These are phyloP conservation scores for Calvadosia cruxmelitensis DNA, from an alignment of 30 jellyfish, hydroid and myxozoan genomes.

Conservation along the genomic window DNA sequence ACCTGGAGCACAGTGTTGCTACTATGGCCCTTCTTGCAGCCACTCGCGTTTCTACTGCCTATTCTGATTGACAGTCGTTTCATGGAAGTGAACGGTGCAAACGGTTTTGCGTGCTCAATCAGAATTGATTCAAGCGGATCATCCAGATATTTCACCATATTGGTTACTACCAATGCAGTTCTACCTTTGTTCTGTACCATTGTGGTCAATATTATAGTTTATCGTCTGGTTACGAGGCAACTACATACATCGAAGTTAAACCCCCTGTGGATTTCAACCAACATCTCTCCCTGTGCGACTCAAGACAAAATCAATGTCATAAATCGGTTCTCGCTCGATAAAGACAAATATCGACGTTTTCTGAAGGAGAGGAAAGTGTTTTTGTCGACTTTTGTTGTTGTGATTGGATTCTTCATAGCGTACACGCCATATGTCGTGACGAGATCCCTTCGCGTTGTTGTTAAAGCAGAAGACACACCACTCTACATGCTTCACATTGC, in stretches of 20 bases:
- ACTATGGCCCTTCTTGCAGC: background rate
- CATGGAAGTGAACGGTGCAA: background rate
- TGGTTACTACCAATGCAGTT: background rate
- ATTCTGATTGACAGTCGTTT: background rate
- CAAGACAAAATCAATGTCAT: background rate
- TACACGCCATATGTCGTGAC: background rate
- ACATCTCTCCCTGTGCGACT: background rate
- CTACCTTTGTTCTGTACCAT: background rate
- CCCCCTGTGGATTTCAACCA: no score
- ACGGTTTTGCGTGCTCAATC: background rate
- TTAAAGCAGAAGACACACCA: background rate
- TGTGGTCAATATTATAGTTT: background rate
- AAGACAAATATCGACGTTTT: background rate
- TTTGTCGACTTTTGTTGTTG: background rate
- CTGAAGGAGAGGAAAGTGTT: background rate
- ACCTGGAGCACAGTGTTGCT: background rate
- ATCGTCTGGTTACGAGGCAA: background rate
- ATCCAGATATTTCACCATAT: background rate
- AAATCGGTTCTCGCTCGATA: background rate
- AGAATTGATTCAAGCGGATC: background rate
- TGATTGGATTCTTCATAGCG: background rate
- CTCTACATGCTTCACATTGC: background rate
- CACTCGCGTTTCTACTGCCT: background rate
- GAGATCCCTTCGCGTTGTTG: background rate
- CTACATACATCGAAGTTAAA: background rate